These are phyloP conservation scores for Helicorthomorpha holstii DNA, from an alignment of 1,140 invertebrate genomes.

Conservation along the genomic window DNA sequence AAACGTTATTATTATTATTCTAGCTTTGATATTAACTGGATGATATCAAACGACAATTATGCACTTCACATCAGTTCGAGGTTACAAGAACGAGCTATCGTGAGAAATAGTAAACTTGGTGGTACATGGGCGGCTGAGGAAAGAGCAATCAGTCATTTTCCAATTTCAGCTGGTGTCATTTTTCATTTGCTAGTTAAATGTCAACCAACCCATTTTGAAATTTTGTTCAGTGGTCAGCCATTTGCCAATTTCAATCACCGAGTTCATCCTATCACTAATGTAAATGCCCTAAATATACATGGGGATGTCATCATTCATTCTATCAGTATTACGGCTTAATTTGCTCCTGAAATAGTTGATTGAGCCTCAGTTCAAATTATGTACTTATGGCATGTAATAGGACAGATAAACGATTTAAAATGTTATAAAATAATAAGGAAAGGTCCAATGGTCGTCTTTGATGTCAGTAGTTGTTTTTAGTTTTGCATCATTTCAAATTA, in stretches of 20 bases:
- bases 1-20: background rate
- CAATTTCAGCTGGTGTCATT: background rate
- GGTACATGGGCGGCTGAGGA: background rate
- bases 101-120: background rate
- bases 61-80: background rate
- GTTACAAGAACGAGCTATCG: background rate
- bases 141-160: background rate
- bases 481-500: no score
- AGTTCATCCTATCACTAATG: background rate
- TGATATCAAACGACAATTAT: background rate
- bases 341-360: no score
- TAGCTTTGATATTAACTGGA: background rate
- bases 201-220: background rate
- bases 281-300: background rate
- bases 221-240: background rate
- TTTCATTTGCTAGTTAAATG: background rate
- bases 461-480: no score
- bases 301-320: no score
- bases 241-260: background rate
- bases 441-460: no score
- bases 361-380: no score
- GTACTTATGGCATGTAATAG: no score
- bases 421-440: no score
- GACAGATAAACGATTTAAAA: no score
- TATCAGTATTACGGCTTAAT: no score